Conservation (phyloP, 2,888 invertebrate genomes). For the Meteorus cinctellus region DNA sequence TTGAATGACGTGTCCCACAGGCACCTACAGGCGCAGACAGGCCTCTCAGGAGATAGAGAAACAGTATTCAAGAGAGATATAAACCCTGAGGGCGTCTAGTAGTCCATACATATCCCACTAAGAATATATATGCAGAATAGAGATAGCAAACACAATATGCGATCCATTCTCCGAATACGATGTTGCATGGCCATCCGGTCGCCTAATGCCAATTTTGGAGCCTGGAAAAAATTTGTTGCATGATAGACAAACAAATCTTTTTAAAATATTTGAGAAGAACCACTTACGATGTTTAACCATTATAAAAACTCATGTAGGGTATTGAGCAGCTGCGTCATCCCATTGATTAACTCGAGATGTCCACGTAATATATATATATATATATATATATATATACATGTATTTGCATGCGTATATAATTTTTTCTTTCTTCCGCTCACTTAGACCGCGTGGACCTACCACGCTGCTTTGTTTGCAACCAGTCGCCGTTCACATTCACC, state of each 20-base stretch:
- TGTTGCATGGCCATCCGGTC: conserved; percentile 40
- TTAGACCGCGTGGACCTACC: conserved; percentile 28
- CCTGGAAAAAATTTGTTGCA: neutral
- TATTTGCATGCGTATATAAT: neutral
- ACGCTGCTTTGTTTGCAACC: conserved; percentile 42
- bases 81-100: conserved; percentile 21
- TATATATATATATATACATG: neutral
- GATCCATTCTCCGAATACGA: conserved; percentile 43
- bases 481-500: conserved; percentile 34
- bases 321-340: conserved; percentile 39
- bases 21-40: conserved; percentile 22
- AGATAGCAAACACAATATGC: conserved; percentile 13
- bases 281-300: neutral
- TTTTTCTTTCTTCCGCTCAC: conserved; percentile 1
- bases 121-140: conserved; percentile 2
- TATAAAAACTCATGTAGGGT: neutral
- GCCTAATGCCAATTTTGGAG: conserved; percentile 36
- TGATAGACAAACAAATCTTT: conserved; percentile 12
- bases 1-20: conserved; percentile 32
- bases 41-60: conserved; percentile 12
- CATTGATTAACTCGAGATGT: conserved; percentile 40
- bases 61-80: conserved; percentile 17
- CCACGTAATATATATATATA: conserved; percentile 2
- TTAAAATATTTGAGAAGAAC: neutral
- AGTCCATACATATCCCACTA: neutral